phyloP scores from a whole-genome alignment of 2,113 vertebrate species.

The Guaruba guarouba region DNA sequence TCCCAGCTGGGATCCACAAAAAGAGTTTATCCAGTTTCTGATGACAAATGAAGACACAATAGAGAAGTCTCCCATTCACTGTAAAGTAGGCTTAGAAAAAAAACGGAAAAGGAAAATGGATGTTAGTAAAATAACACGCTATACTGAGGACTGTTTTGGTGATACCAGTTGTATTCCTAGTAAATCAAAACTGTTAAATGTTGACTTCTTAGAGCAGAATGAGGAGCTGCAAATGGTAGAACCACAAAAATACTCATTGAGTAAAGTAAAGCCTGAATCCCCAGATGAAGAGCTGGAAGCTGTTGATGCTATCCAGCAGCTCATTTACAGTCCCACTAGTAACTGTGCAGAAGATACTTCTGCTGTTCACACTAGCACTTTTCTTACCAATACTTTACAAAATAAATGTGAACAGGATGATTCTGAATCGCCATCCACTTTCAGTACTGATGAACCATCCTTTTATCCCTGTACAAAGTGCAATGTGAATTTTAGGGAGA shows the following conservation, averaged over 20 bases:
- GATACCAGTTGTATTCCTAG: conserved; percentile 79
- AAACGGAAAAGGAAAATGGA: conserved; percentile 84
- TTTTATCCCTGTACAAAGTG: conserved; percentile 92
- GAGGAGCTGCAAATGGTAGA: conserved; percentile 77
- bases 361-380: conserved; percentile 82
- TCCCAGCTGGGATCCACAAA: conserved; percentile 83
- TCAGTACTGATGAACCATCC: conserved; percentile 83
- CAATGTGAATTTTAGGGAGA: conserved; percentile 93
- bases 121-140: conserved; percentile 82
- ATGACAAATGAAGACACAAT: conserved; percentile 82
- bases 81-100: conserved; percentile 81
- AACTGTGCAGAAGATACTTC: conserved; percentile 82
- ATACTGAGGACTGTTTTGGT: conserved; percentile 82
- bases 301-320: conserved; percentile 79
- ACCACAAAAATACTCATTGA: conserved; percentile 73
- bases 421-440: conserved; percentile 80
- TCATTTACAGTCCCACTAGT: conserved; percentile 79
- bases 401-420: conserved; percentile 83
- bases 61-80: conserved; percentile 76
- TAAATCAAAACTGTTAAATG: conserved; percentile 73
- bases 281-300: conserved; percentile 78
- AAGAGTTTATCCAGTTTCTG: conserved; percentile 87
- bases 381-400: conserved; percentile 76
- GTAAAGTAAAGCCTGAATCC: conserved; percentile 80
- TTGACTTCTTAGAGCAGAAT: conserved; percentile 78